Evolutionary conservation across 1,140 invertebrate species (phyloP), one percentile per base, ranked within the genome.

Genomic region (Aphis craccivora): DNA sequence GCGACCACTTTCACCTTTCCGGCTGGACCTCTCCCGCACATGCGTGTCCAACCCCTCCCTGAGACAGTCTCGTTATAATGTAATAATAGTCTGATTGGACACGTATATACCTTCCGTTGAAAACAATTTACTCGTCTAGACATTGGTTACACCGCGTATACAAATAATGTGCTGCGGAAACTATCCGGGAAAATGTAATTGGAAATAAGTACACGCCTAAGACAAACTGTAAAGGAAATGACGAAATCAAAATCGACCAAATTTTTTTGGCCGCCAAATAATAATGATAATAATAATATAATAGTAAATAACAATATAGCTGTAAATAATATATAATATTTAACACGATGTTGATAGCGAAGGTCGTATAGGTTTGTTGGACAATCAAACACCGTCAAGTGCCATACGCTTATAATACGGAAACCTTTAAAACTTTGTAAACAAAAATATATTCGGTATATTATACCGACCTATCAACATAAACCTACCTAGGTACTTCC

Each of bases 1-100:
- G 20, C 43, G 30, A 87, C 45, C 86, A 87, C 86, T 87, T 87
- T 87, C 86, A 87, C 86, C 86, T 87, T 48, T 87, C n/a, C 45
- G 86, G 18, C n/a, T 87, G 86, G 18, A 87, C 37, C 45, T 48
- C 45, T 18, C 35, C 81, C 37, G 7, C 45, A 48, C 86, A 48
- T 37, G 86, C 86, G 25, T 87, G 83, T 22, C 20, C 23, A 76
- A 23, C 83, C 35, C 35, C 76, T 23, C 84, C 86, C 18, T 18
- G 11, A n/a, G 43, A 87, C 11, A 30, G 30, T 37, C 6, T n/a
- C 6, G 35, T 35, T 37, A 25, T 87, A 35, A 88, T 53, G 40
- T 43, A 25, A 4, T 25, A 89, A 20, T 87, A 89, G n/a, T 89
- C 20, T 48, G 87, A 89, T 89, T 89, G 87, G 87, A 53, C 87